Percentiles rank a stretch among this genome's conserved stretches.
phyloP scores from a whole-genome alignment of 2,113 vertebrate species.

The Nesoenas mayeri region DNA sequence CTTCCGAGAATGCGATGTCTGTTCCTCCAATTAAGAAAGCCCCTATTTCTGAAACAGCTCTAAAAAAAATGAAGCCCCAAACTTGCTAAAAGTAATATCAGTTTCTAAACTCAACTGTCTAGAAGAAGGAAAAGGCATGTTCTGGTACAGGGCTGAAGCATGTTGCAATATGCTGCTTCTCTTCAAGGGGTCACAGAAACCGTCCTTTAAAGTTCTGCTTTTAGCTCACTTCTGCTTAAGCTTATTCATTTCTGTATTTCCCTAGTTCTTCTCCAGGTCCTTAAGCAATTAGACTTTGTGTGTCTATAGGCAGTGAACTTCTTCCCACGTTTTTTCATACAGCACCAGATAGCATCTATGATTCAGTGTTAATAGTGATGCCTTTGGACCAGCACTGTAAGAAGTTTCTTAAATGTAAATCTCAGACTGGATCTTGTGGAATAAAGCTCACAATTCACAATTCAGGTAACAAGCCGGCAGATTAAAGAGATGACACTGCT shows the following conservation, averaged over 20 bases:
- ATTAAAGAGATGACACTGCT: neutral
- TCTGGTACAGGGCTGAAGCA: neutral
- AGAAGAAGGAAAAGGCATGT: neutral
- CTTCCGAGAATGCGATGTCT: neutral
- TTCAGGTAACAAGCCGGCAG: neutral
- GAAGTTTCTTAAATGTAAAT: neutral
- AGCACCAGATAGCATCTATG: neutral
- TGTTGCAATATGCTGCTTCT: neutral
- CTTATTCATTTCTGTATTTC: slow-evolving; percentile 22
- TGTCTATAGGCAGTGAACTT: neutral
- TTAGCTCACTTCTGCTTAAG: slow-evolving; percentile 46
- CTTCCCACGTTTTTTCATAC: neutral
- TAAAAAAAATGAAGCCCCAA: neutral
- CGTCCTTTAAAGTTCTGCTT: slow-evolving; percentile 45
- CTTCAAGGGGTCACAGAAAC: neutral
- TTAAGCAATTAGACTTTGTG: neutral
- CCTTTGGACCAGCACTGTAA: neutral
- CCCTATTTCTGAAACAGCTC: neutral
- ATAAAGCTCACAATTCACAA: neutral
- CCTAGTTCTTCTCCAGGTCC: neutral
- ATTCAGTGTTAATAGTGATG: neutral
- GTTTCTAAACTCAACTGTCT: neutral
- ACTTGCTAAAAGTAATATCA: neutral
- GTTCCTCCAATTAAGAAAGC: neutral
- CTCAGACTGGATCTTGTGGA: neutral